Conservation (phyloP, 2,113 vertebrate species). For the Ginglymostoma cirratum region DNA sequence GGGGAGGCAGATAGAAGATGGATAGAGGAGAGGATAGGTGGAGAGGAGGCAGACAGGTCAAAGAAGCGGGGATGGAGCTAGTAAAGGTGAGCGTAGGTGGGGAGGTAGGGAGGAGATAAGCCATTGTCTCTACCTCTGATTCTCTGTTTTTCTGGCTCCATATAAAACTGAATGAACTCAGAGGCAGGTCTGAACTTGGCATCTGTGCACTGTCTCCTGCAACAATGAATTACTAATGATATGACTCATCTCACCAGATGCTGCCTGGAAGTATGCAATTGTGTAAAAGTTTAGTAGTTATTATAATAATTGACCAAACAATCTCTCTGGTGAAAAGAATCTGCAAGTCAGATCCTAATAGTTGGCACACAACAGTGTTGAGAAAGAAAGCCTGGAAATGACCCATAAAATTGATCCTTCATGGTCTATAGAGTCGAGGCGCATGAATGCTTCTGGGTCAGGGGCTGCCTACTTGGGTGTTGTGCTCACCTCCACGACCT, state of each 20-base stretch:
- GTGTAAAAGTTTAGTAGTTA: neutral
- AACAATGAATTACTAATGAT: neutral
- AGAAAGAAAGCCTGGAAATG: neutral
- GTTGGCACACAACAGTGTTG: neutral
- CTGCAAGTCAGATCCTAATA: neutral
- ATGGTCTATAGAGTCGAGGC: neutral
- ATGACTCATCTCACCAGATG: neutral
- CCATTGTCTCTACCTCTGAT: neutral
- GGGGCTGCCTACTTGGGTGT: neutral
- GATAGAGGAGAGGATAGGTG: too few species aligned
- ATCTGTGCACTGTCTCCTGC: neutral
- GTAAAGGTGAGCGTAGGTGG: too few species aligned
- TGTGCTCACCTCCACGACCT: neutral
- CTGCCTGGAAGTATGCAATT: neutral
- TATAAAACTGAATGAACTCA: constrained; percentile 5
- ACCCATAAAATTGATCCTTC: neutral
- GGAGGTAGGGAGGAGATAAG: too few species aligned
- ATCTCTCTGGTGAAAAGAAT: neutral
- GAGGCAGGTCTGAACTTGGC: neutral
- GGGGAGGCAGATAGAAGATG: too few species aligned
- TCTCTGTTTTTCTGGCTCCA: neutral
- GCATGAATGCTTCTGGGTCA: neutral
- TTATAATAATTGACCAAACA: neutral
- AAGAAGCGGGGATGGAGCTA: too few species aligned
- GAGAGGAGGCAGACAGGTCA: too few species aligned